phyloP scores from a whole-genome alignment of 2,888 invertebrate genomes.

The Siphonodentalium dalli region DNA sequence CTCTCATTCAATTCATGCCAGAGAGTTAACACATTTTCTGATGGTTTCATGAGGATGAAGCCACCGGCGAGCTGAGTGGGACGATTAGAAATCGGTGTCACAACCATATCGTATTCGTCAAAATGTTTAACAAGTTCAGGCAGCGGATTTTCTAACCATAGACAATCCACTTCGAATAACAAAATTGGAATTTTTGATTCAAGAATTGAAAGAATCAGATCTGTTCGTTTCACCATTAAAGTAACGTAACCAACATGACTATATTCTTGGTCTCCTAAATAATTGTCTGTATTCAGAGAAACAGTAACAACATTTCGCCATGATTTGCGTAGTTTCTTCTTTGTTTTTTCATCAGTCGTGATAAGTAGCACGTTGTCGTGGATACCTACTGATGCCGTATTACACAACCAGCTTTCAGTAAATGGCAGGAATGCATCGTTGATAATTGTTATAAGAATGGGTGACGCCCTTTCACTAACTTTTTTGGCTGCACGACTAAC shows the following conservation, averaged over 20 bases:
- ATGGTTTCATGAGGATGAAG: constrained; percentile 39
- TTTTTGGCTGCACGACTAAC: constrained; percentile 30
- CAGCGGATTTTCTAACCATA: constrained; percentile 44
- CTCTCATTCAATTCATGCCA: constrained; percentile 37
- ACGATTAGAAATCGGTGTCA: constrained; percentile 30
- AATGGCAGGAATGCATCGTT: constrained; percentile 43
- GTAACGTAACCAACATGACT: constrained; percentile 44
- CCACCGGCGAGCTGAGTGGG: constrained; percentile 35
- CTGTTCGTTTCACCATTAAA: constrained; percentile 40
- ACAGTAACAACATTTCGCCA: constrained; percentile 42
- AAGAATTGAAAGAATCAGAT: constrained; percentile 31
- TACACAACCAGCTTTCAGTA: constrained; percentile 44
- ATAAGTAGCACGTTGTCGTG: constrained; percentile 41
- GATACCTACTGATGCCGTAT: constrained; percentile 39
- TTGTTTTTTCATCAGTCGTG: constrained; percentile 35
- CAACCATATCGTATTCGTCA: constrained; percentile 33
- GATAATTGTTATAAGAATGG: constrained; percentile 40
- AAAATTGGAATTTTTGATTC: constrained; percentile 33
- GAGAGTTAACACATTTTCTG: constrained; percentile 28
- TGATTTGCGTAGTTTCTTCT: constrained; percentile 30
- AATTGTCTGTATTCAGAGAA: constrained; percentile 20
- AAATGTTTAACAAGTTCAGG: constrained; percentile 25
- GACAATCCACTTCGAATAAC: constrained; percentile 47
- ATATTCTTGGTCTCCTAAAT: constrained; percentile 36
- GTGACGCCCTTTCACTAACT: constrained; percentile 18